A percentile compares a stretch with the other conserved stretches of the same genome.
Conservation (phyloP, 1,140 invertebrate species). For the Drosophila orosa region DNA sequence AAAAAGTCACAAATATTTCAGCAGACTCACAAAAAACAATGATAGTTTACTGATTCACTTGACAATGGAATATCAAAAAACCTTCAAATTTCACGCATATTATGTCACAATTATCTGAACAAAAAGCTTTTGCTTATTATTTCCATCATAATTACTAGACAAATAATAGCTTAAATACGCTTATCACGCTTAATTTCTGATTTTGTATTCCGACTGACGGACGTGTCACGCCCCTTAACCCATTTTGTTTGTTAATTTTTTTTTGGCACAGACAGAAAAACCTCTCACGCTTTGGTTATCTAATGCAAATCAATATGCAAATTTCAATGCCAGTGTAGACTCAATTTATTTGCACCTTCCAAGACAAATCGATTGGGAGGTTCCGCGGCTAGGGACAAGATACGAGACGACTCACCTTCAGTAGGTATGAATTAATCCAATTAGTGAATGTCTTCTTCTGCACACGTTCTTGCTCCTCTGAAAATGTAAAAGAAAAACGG, state of each 20-base stretch:
- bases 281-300: constrained; percentile 50
- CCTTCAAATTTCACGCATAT: constrained; percentile 31
- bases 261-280: constrained; percentile 14
- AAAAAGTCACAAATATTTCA: neutral
- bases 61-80: constrained; percentile 1
- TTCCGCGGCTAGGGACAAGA: constrained; percentile 17
- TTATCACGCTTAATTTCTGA: constrained; percentile 45
- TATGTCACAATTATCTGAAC: constrained; percentile 9
- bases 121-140: constrained; percentile 23
- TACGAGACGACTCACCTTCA: constrained; percentile 90
- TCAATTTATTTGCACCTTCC: constrained; percentile 45
- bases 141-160: constrained; percentile 32
- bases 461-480: constrained; percentile 99
- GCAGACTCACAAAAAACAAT: neutral
- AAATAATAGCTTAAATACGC: constrained; percentile 38
- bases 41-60: neutral
- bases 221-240: constrained; percentile 45
- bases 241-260: constrained; percentile 20
- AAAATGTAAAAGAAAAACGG: constrained; percentile 85
- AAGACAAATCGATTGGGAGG: constrained; percentile 51
- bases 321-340: constrained; percentile 67
- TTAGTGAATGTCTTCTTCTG: constrained; percentile 99
- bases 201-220: constrained; percentile 32
- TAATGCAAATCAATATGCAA: constrained; percentile 68
- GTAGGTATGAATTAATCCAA: constrained; percentile 99